Base-by-base conservation (phyloP, 1,140 invertebrate species). In the Drosophila triauraria region DNA sequence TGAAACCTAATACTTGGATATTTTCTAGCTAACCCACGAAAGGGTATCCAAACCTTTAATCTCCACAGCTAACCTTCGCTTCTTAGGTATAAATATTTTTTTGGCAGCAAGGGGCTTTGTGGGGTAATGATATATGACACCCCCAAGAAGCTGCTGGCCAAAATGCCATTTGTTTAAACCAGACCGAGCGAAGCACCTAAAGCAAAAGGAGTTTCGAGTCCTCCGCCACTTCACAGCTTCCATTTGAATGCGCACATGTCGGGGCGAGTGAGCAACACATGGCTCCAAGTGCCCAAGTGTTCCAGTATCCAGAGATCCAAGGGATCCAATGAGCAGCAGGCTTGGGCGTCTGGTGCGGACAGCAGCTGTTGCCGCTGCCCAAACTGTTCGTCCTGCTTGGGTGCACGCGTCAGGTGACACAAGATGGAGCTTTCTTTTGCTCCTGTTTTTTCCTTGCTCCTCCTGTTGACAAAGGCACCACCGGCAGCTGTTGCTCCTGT, bases 341-440 rank as follows among this genome's bases (percentile, higher is more conserved):
- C 35, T 46, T 46, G 62, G 71, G 27, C 35, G 30, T 35, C 54
- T 51, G 59, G 61, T 76, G 74, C 63, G 63, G 57, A 69, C 83
- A 88, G 64, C 84, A 88, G 83, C 82, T 87, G 83, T 78, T 85
- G 43, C 61, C 48, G 43, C 17, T 54, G 51, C 51, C 51, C 51
- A 54, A 32, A 47, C 50, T 57, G 70, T 56, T 76, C 46, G 60
- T 72, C 62, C 75, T 82, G 79, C 53, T 67, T 82, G 67, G 64
- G 44, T 84, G 80, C 84, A 87, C 83, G 83, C 84, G 80, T 80
- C 84, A 87, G 84, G 84, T 87, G 84, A 87, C 84, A 87, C 84
- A 87, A 88, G 80, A 53, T 79, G 56, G 54, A 51, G 54, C 75
- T 76, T 68, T 78, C 54, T 61, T 51, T 54, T 68, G 25, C 57